A percentile compares a stretch with the other conserved stretches of the same genome.
These are phyloP conservation scores for Baryphthengus martii DNA, from an alignment of 2,113 vertebrate genomes.

Conservation along the genomic window DNA sequence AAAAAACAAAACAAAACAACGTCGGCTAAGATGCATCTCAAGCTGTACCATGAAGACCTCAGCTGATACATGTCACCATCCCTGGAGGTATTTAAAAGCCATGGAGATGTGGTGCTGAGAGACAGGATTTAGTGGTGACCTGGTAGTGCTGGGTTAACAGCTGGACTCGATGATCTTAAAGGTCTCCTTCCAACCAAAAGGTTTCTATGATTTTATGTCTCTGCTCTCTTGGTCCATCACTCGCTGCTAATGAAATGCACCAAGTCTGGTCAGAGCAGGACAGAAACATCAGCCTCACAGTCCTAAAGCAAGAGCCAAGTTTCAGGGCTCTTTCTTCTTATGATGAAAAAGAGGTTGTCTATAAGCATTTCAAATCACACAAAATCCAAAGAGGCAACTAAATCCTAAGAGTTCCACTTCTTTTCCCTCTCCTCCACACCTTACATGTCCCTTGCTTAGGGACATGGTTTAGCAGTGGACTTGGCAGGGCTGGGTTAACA, in stretches of 20 bases:
- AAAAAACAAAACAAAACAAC: background rate
- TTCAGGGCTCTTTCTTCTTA: background rate
- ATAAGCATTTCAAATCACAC: background rate
- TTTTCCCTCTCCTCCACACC: background rate
- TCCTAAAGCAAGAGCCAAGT: background rate
- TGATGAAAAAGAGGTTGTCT: background rate
- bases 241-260: rapidly evolving
- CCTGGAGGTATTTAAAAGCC: too few relatives aligned
- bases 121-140: too few relatives aligned
- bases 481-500: too few relatives aligned
- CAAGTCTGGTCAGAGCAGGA: background rate
- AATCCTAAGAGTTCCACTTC: background rate
- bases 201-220: too few relatives aligned
- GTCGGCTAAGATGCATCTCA: background rate
- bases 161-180: too few relatives aligned
- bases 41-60: rapidly evolving
- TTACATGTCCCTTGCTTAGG: background rate
- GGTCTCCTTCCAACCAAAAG: too few relatives aligned
- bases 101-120: too few relatives aligned
- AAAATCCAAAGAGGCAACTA: background rate
- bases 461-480: too few relatives aligned
- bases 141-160: too few relatives aligned
- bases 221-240: background rate
- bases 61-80: too few relatives aligned
- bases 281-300: background rate